Evolutionary conservation across 1,140 invertebrate genomes (phyloP).

Genomic region (Drosophila saltans): DNA sequence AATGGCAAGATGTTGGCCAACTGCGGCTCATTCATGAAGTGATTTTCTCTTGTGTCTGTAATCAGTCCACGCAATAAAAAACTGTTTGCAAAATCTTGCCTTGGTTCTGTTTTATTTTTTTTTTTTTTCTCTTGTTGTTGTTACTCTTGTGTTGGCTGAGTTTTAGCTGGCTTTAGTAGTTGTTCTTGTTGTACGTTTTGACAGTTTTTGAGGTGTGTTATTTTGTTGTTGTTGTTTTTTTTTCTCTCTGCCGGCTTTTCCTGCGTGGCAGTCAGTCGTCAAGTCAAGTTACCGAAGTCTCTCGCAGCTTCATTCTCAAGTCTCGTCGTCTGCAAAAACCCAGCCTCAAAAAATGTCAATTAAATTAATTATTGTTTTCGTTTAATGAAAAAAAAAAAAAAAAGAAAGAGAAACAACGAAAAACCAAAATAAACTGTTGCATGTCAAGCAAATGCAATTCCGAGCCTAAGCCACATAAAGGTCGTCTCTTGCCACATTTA

Average conservation of each 20-base stretch:
- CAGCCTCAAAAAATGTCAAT: slow-evolving; percentile 79
- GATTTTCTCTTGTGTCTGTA: slow-evolving; percentile 65
- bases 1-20: slow-evolving; percentile 39
- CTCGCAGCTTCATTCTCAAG: slow-evolving; percentile 42
- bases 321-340: slow-evolving; percentile 45
- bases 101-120: slow-evolving; percentile 62
- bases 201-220: slow-evolving; percentile 80
- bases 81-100: slow-evolving; percentile 68
- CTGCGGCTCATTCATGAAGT: slow-evolving; percentile 73
- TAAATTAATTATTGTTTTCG: slow-evolving; percentile 82
- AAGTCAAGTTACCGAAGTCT: slow-evolving; percentile 36
- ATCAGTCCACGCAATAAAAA: slow-evolving; percentile 82
- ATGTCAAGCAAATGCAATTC: slow-evolving; percentile 49
- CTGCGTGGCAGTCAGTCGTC: slow-evolving; percentile 75
- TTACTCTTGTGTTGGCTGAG: slow-evolving; percentile 48
- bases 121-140: slow-evolving; percentile 31
- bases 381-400: slow-evolving; percentile 67
- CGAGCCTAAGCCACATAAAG: slow-evolving; percentile 42
- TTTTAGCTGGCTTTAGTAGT: slow-evolving; percentile 40
- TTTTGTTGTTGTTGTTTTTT: slow-evolving; percentile 54
- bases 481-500: slow-evolving; percentile 39
- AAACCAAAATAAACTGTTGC: slow-evolving; percentile 53
- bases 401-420: neutral
- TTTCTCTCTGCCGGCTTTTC: slow-evolving; percentile 58
- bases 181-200: slow-evolving; percentile 72